Conservation (phyloP, 2,797 vertebrate species). For the Gobio occitaniae region DNA sequence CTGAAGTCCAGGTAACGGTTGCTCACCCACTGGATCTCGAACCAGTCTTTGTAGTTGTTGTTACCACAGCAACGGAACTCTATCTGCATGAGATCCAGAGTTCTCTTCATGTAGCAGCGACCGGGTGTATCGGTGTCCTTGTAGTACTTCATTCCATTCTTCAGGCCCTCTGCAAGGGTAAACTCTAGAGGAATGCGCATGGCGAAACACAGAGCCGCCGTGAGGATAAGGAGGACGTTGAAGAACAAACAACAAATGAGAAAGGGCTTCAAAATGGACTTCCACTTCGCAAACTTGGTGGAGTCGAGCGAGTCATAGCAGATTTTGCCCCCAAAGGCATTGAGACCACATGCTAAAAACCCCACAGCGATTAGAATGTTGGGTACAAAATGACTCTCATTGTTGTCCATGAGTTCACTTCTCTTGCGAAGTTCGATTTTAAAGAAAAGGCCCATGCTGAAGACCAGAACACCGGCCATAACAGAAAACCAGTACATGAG, state of each 20-base stretch:
- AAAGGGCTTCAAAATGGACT: conserved; percentile 87
- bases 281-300: conserved; percentile 90
- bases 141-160: conserved; percentile 93
- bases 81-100: conserved; percentile 95
- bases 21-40: conserved; percentile 99
- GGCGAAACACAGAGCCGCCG: conserved; percentile 87
- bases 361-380: conserved; percentile 93
- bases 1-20: conserved; percentile 98
- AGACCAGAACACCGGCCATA: conserved; percentile 88
- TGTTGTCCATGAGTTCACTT: conserved; percentile 97
- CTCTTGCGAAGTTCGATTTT: conserved; percentile 96
- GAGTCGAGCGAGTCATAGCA: conserved; percentile 97
- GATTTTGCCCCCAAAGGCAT: conserved; percentile 92
- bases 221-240: conserved; percentile 81
- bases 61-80: conserved; percentile 98
- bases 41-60: conserved; percentile 95
- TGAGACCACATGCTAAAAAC: conserved; percentile 86
- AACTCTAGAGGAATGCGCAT: conserved; percentile 90
- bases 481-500: conserved; percentile 98
- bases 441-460: conserved; percentile 94
- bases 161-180: conserved; percentile 89
- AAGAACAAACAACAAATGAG: conserved; percentile 84
- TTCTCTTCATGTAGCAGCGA: conserved; percentile 98
- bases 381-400: conserved; percentile 96
- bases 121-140: conserved; percentile 96